These are phyloP conservation scores for Gymnogyps californianus DNA, from an alignment of 2,113 vertebrate genomes.

Conservation along the genomic window DNA sequence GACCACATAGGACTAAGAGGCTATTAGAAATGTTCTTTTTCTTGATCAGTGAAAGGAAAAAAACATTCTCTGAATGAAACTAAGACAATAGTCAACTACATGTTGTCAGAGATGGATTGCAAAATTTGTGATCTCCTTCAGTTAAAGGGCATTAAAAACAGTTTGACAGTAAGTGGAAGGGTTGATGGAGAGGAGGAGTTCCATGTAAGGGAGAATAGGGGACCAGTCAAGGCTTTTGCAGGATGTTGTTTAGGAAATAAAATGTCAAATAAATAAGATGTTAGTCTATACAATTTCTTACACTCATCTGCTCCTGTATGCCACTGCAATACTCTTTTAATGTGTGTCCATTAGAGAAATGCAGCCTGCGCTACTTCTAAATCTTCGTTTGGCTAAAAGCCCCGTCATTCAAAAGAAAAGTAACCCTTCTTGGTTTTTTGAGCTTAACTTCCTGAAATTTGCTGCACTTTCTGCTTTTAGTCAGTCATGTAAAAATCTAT, in stretches of 20 bases:
- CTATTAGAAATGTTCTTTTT: background rate
- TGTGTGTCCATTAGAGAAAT: background rate
- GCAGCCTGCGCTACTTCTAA: background rate
- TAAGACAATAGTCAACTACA: background rate
- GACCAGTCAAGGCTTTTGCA: background rate
- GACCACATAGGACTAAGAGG: background rate
- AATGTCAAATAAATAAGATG: background rate
- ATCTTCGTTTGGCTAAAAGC: background rate
- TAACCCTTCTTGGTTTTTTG: background rate
- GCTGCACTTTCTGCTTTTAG: background rate
- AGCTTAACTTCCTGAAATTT: background rate
- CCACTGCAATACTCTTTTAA: background rate
- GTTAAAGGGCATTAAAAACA: background rate
- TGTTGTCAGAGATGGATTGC: background rate
- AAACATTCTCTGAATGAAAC: background rate
- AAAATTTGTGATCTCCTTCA: background rate
- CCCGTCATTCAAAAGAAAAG: background rate
- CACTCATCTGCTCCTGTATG: background rate
- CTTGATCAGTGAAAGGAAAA: background rate
- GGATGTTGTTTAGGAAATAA: background rate
- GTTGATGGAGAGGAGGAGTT: background rate
- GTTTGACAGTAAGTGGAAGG: background rate
- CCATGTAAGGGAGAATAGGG: background rate
- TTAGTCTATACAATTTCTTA: background rate
- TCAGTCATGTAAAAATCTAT: background rate